Conservation (phyloP, 2,888 invertebrate species). For the Drosophila stalkeri region DNA sequence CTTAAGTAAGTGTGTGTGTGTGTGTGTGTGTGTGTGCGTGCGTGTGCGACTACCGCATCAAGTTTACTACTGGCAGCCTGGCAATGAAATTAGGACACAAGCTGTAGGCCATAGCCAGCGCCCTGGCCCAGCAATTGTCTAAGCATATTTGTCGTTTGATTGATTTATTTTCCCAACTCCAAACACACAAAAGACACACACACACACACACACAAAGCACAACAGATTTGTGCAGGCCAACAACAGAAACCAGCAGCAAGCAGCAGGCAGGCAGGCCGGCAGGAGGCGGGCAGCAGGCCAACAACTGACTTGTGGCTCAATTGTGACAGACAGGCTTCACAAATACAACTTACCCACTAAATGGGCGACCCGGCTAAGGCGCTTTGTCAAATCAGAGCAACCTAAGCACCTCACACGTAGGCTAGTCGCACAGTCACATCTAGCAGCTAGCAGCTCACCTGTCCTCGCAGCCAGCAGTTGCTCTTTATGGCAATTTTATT, state of each 20-base stretch:
- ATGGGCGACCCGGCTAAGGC: constrained; percentile 32
- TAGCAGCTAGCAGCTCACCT: no score
- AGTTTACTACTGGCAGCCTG: constrained; percentile 40
- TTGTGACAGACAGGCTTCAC: constrained; percentile 51
- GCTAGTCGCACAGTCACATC: constrained; percentile 8
- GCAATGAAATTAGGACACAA: constrained; percentile 73
- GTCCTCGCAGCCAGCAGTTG: background rate
- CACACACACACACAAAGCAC: constrained; percentile 57
- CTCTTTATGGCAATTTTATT: constrained; percentile 2
- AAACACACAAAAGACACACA: constrained; percentile 51
- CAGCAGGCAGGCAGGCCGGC: constrained; percentile 15
- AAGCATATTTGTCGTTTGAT: constrained; percentile 82
- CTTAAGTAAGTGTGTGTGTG: background rate
- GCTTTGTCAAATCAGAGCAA: constrained; percentile 59
- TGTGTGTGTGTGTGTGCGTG: constrained; percentile 11
- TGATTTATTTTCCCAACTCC: constrained; percentile 76
- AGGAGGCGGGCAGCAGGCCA: constrained; percentile 27
- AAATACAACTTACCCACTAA: constrained; percentile 19
- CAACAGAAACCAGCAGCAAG: constrained; percentile 18
- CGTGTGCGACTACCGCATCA: constrained; percentile 41
- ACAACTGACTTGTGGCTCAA: constrained; percentile 60
- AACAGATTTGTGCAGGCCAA: constrained; percentile 26
- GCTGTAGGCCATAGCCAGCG: constrained; percentile 25
- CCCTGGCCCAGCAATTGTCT: constrained; percentile 75
- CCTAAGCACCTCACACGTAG: constrained; percentile 27